A percentile compares a stretch with the other conserved stretches of the same genome.
Conservation (phyloP, 2,113 vertebrate genomes). For the Willisornis vidua region DNA sequence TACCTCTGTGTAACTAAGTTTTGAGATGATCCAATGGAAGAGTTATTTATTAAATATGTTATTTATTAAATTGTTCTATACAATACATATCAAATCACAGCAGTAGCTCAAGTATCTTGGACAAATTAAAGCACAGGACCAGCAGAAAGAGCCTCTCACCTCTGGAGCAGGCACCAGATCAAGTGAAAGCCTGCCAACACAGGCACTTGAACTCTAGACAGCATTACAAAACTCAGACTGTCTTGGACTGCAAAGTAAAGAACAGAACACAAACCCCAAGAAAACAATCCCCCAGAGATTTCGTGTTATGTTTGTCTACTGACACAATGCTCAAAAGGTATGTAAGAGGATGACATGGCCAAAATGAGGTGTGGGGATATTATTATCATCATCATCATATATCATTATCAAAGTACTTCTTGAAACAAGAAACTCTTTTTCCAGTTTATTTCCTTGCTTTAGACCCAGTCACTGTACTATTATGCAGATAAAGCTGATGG, state of each 20-base stretch:
- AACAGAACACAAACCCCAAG: background rate
- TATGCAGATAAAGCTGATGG: background rate
- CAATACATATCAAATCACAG: background rate
- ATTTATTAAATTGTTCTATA: background rate
- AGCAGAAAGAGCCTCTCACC: background rate
- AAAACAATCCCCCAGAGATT: background rate
- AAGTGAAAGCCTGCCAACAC: background rate
- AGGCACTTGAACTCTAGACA: background rate
- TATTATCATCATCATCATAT: no score
- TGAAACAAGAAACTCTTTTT: background rate
- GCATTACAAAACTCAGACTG: background rate
- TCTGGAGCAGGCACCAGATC: background rate
- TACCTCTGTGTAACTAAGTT: background rate
- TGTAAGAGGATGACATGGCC: background rate
- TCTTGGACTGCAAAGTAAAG: background rate
- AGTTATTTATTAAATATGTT: background rate
- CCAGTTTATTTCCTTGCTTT: background rate
- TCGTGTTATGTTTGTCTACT: background rate
- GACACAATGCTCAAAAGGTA: background rate
- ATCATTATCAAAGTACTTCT: background rate
- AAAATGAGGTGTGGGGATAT: background rate
- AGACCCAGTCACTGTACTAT: background rate
- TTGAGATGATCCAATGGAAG: background rate
- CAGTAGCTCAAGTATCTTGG: background rate
- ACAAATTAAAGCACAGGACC: background rate